These are phyloP conservation scores for Gallirallus australis DNA, from an alignment of 2,797 vertebrate genomes.

Conservation along the genomic window DNA sequence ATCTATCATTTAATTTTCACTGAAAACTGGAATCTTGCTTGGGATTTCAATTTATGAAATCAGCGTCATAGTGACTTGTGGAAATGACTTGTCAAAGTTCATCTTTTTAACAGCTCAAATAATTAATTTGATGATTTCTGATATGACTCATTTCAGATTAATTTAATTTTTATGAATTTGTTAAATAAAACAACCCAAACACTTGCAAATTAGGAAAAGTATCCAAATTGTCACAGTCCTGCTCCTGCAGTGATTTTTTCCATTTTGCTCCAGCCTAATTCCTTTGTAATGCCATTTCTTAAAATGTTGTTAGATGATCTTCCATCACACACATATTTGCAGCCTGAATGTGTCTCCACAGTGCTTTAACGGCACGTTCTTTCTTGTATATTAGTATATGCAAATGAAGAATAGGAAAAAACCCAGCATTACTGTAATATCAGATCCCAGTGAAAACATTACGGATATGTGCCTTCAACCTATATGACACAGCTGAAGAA, in stretches of 20 bases:
- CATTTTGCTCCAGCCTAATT: background rate
- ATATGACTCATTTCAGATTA: background rate
- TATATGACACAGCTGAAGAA: background rate
- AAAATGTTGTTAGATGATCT: background rate
- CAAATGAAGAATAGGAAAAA: constrained; percentile 9
- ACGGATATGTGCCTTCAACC: background rate
- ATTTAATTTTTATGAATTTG: background rate
- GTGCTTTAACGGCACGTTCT: background rate
- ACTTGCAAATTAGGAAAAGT: background rate
- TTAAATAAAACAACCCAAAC: background rate
- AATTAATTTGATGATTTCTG: background rate
- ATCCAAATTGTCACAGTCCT: background rate
- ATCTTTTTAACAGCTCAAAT: background rate
- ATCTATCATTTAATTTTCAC: background rate
- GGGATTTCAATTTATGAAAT: constrained; percentile 12
- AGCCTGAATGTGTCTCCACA: background rate
- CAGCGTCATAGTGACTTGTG: background rate
- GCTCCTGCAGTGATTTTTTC: background rate
- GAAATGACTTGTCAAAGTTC: background rate
- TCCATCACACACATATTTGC: background rate
- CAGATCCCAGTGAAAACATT: background rate
- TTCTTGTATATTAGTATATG: background rate
- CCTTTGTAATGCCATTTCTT: background rate
- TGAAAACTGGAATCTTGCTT: background rate
- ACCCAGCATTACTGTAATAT: background rate